Percentiles rank a stretch among this genome's conserved stretches.
phyloP scores from a whole-genome alignment of 2,113 vertebrate species.

The Garra rufa region DNA sequence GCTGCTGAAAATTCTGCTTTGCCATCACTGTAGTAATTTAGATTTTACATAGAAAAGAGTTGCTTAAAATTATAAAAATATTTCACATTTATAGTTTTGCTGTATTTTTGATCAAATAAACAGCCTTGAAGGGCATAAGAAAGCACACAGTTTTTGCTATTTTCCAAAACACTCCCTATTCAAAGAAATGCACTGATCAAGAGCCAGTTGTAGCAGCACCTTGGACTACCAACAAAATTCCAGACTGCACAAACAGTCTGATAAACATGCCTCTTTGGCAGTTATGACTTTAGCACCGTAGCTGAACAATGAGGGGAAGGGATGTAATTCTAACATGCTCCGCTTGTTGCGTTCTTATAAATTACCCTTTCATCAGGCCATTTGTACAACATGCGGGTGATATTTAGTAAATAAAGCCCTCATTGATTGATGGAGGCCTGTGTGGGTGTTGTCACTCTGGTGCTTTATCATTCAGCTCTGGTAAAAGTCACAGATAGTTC shows the following conservation, averaged over 20 bases:
- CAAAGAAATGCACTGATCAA: conserved; percentile 49
- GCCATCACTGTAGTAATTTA: neutral
- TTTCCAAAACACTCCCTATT: conserved; percentile 2
- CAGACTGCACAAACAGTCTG: conserved; percentile 60
- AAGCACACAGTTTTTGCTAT: neutral
- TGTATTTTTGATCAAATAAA: neutral
- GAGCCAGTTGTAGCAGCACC: conserved; percentile 46
- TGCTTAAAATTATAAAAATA: neutral
- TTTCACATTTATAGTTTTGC: conserved; percentile 10
- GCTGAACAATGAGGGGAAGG: conserved; percentile 57
- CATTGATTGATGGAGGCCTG: conserved; percentile 64
- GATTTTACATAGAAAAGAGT: neutral
- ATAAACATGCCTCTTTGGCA: conserved; percentile 72
- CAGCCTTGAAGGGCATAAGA: neutral
- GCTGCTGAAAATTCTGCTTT: neutral
- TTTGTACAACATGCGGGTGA: conserved; percentile 70
- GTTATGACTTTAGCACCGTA: conserved; percentile 67
- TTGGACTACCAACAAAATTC: conserved; percentile 51
- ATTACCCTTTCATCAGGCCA: conserved; percentile 75
- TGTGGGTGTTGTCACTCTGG: conserved; percentile 57
- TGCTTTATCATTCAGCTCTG: conserved; percentile 49
- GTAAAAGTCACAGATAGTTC: conserved; percentile 52
- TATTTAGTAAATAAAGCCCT: conserved; percentile 67
- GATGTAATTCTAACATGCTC: conserved; percentile 64
- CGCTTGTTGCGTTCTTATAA: conserved; percentile 68